Base-by-base conservation (phyloP, 37 sponge, comb jelly and placozoan genomes). In the Beroe forskalii region DNA sequence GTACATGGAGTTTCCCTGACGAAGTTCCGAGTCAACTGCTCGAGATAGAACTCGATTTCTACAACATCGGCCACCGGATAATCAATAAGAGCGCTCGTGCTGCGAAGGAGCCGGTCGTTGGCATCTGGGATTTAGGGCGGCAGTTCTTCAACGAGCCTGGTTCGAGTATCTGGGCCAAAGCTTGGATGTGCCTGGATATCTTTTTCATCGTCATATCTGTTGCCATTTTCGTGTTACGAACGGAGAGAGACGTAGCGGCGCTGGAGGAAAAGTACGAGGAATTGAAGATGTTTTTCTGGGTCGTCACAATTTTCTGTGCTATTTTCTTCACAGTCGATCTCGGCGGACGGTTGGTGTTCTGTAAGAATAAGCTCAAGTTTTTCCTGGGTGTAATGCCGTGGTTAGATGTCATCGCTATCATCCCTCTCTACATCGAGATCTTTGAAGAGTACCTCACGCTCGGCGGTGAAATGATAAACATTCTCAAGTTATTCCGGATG, bases 321-420 rank as follows among this genome's bases (percentile, higher is more conserved):
- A 33, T 72, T 17, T 72, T 72, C 75, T 72, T 72, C 39, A 72
- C 75, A 72, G 40, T 72, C 19, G 75, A 72, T 37, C 37, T 72
- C 9, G 40, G 37, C 1, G 75, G 75, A 36, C 23, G 75, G 39
- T 36, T 33, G 75, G 40, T 72, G 4, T 72, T 72, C 39, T 38
- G 75, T 72, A 37, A 72, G 22, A 37, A 37, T 20, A 72, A 72
- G 40, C 19, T 30, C 75, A 3, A 20, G 6, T 72, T 72, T 33
- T 72, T 72, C 75, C 40, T 72, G 6, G 75, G 35, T 6, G 9
- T 72, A 39, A 72, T 72, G 75, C 75, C 75, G 39, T 72, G 75
- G 75, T 37, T 72, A 39, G 75, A 72, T 20, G 35, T 72, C 6
- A 37, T 72, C 75, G 75, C 75, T 38, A 72, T 72, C 31, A 72